Percentiles rank a stretch among this genome's conserved stretches.
Evolutionary conservation across 2,113 vertebrate species (phyloP).

Genomic region (Ciconia boyciana): DNA sequence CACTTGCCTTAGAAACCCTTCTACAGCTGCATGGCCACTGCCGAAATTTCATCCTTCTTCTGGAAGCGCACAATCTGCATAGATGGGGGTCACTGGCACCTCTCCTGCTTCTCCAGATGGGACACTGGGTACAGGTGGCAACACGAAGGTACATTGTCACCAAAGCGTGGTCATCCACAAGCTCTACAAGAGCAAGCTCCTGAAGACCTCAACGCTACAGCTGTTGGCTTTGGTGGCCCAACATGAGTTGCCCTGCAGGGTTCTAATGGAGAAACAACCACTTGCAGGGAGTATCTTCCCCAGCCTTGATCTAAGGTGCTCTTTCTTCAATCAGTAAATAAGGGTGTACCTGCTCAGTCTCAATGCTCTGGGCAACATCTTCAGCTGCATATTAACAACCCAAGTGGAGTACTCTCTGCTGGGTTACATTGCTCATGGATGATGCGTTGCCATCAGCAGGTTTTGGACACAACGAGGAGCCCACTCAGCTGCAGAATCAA

Average conservation of each 20-base stretch:
- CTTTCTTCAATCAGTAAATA: not conserved
- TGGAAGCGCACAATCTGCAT: fast-evolving
- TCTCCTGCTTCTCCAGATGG: not conserved
- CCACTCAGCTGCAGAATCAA: not conserved
- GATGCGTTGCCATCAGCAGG: not conserved
- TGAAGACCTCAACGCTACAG: fast-evolving
- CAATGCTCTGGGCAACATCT: not conserved
- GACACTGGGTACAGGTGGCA: fast-evolving
- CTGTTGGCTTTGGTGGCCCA: not conserved
- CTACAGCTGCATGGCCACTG: not conserved
- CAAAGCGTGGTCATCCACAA: not conserved
- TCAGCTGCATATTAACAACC: no score
- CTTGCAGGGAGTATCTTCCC: fast-evolving
- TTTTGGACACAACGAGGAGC: fast-evolving
- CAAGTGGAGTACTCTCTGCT: not conserved
- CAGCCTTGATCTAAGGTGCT: not conserved
- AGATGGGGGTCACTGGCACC: not conserved
- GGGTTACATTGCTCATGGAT: fast-evolving
- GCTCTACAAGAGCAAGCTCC: not conserved
- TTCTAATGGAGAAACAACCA: not conserved
- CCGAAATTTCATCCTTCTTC: not conserved
- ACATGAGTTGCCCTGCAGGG: fast-evolving
- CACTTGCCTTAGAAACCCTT: not conserved
- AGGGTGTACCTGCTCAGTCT: not conserved
- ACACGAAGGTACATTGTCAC: fast-evolving